Percentiles rank a stretch among this genome's conserved stretches.
Conservation (phyloP, 2,797 vertebrate genomes). For the Xiphophorus birchmanni region DNA sequence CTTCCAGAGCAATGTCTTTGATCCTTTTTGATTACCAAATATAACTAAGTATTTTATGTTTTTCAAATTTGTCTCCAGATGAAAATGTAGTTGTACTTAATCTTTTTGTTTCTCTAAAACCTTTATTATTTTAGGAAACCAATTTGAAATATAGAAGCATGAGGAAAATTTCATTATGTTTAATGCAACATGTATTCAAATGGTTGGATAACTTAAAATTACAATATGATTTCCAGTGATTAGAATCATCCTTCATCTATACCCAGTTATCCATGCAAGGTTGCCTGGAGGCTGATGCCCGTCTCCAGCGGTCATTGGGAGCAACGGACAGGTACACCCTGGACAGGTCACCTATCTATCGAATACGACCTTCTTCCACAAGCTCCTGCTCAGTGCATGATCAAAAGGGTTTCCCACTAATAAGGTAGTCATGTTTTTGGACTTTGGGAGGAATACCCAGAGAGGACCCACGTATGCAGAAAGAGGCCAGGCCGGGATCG, state of each 20-base stretch:
- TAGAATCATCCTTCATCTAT: not conserved
- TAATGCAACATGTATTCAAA: not conserved
- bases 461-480: too few relatives aligned
- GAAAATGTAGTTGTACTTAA: not conserved
- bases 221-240: not conserved
- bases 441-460: too few relatives aligned
- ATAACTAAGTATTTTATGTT: not conserved
- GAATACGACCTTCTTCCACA: too few relatives aligned
- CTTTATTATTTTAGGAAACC: slow-evolving; percentile 6
- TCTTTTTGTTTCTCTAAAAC: slow-evolving; percentile 5
- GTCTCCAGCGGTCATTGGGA: not conserved
- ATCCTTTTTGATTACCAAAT: slow-evolving; percentile 24
- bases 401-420: too few relatives aligned
- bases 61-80: slow-evolving; percentile 18
- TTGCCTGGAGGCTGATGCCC: not conserved
- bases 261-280: not conserved
- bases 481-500: too few relatives aligned
- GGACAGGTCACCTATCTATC: too few relatives aligned
- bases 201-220: not conserved
- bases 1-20: not conserved
- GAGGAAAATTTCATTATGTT: not conserved
- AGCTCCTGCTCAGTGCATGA: too few relatives aligned
- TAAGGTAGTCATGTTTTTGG: too few relatives aligned
- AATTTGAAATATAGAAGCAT: not conserved
- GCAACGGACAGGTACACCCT: too few relatives aligned